Evolutionary conservation across 1,140 invertebrate genomes (phyloP), one percentile per base, ranked within the genome.

Genomic region (Drosophila ercepeae): DNA sequence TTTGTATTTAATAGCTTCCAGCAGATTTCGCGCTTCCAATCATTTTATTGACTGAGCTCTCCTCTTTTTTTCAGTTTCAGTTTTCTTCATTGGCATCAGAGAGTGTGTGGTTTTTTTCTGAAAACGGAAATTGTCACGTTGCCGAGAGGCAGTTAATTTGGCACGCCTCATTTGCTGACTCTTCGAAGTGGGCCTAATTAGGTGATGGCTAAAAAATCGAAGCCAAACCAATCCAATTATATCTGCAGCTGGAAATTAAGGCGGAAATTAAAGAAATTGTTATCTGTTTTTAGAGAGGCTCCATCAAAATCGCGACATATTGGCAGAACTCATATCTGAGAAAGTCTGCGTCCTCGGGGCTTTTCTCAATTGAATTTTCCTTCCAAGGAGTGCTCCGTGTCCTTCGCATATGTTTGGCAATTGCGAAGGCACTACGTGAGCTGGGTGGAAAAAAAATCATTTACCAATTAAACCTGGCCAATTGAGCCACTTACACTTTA

Each of bases 401-500:
- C 48, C 44, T 25, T 27, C 42, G 69, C 75, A 78, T 78, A 78
- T 69, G 76, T 52, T 78, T 78, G 64, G 57, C 53, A 73, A 61
- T 63, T 57, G 25, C 49, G 42, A 53, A 55, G 59, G 41, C 18
- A 41, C 29, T 78, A 68, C 75, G 68, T 78, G 75, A 61, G 49
- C 49, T 29, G 64, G 60, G 7, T 68, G 46, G 39, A 60, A 64
- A 45, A 73, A 48, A 3, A n/a, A 23, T 25, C 8, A 8, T 8
- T 42, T 57, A 39, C 54, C 79, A 84, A 73, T 82, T 82, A 82
- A 82, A 73, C 54, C 34, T 27, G 13, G 32, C 58, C 70, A 81
- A 84, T 72, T 76, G 79, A 76, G 65, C 61, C 72, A 84, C 81
- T 84, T 84, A 55, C 67, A 81, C 67, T 86, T 86, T 69, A 84